Base-by-base conservation (phyloP, 2,797 vertebrate species). In the Acropternis orthonyx region DNA sequence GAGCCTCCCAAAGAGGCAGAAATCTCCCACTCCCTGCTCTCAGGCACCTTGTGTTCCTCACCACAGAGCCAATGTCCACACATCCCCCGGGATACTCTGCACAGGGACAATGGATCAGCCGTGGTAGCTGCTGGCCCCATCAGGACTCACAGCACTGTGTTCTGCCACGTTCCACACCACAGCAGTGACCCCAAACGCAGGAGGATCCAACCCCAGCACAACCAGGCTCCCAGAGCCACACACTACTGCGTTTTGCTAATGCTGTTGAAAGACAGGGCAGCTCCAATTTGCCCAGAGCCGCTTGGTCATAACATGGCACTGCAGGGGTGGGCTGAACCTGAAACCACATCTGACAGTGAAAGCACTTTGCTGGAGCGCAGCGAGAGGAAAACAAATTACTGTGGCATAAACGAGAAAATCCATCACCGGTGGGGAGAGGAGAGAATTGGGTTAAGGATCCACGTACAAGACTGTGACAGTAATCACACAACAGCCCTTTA, bases 11-110 rank as follows among this genome's bases (percentile, higher is more conserved):
- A 49, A 51, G 24, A 46, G n/a, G 28, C 3, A 3, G 27, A 48
- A 86, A 75, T 23, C 34, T 24, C 51, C 6, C 1, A 8, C 18
- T 63, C 43, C 41, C 36, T 7, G 2, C n/a, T 58, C n/a, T 27
- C 12, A 0, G 24, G 14, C 7, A 4, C 36, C 27, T 4, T 1
- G 2, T 8, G 30, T 34, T 67, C 32, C 52, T 81, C 24, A 3
- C 14, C 0, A 0, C 1, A 3, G 22, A 67, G 15, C 41, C 4
- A 6, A 19, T 0, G 2, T 10, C 21, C 55, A 5, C 3, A 0
- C 4, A 5, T 74, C 28, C 56, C 73, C 3, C 0, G 3, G 48
- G 24, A 58, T 20, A 3, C 48, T 46, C 52, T 68, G 19, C 6
- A 2, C 0, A 2, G 11, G 51, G 41, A 3, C 3, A 2, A 7